Base-by-base conservation (phyloP, 2,113 vertebrate species). In the Rana temporaria region DNA sequence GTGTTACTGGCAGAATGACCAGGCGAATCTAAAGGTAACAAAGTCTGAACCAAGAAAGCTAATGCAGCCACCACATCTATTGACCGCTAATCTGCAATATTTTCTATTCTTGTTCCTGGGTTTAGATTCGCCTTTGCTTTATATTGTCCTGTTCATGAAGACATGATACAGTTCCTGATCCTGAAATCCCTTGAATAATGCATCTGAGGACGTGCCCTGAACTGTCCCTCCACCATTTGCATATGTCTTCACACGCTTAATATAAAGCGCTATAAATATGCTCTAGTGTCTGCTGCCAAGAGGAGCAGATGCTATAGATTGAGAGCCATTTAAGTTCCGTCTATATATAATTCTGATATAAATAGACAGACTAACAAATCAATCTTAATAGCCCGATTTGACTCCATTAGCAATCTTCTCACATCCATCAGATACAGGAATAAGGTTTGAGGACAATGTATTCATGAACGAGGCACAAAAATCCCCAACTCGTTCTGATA, bases 161-260 rank as follows among this genome's bases (percentile, higher is more conserved):
- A 76, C 73, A 42, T 48, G 59, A 63, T 64, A 53, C 32, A 77
- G 48, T 38, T 52, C 3, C 38, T 26, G 52, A 53, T 53, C 5
- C 57, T 18, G 34, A 63, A 77, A 65, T 63, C 22, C 60, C 74
- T 65, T 64, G 12, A 77, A 77, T 65, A 75, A 77, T 65, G 74
- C 74, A 77, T 64, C 38, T 77, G 74, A 65, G 74, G 74, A 77
- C 74, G 22, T 64, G 74, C 59, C 74, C 38, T 53, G 24, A 77
- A 77, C 63, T 77, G 53, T 63, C 74, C 32, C 74, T 52, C 22
- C 52, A 64, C 20, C 20, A 77, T 77, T 65, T 77, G 59, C 74
- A 77, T 77, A 77, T 76, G 74, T 77, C 74, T 77, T 65, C 74
- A 77, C 60, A 65, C 60, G 74, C 60, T 65, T 77, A 64, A 77